Evolutionary conservation across 2,113 vertebrate genomes (phyloP).

Genomic region (Promerops cafer): DNA sequence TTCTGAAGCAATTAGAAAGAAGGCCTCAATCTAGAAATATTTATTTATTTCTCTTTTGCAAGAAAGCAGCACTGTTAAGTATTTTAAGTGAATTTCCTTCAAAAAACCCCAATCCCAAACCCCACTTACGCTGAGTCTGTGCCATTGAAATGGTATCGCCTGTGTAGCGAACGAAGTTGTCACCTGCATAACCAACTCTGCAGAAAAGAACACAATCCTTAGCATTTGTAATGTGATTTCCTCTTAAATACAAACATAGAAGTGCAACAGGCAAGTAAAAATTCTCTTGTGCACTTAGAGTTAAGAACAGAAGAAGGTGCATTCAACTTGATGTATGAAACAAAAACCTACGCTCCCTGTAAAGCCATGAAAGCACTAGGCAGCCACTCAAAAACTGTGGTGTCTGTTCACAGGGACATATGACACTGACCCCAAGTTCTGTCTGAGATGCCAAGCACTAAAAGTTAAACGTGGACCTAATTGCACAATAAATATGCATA

Average conservation of each 20-base stretch:
- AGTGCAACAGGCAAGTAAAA: not conserved
- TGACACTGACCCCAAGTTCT: not conserved
- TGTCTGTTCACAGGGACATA: not conserved
- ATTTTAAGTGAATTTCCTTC: not conserved
- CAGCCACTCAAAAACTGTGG: not conserved
- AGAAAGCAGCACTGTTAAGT: not conserved
- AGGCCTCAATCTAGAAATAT: not conserved
- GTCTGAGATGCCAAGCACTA: not conserved
- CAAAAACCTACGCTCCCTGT: not conserved
- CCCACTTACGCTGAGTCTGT: slow-evolving; percentile 89
- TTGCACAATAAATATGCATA: not conserved
- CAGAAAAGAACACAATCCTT: not conserved
- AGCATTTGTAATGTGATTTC: not conserved
- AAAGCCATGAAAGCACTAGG: not conserved
- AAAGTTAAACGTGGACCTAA: not conserved
- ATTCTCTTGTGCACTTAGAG: not conserved
- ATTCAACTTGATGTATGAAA: not conserved
- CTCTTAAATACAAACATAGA: not conserved
- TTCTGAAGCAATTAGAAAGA: not conserved
- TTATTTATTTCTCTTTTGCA: not conserved
- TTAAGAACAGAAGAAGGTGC: not conserved
- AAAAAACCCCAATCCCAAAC: not conserved
- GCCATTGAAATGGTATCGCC: slow-evolving; percentile 96
- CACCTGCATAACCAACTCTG: slow-evolving; percentile 95
- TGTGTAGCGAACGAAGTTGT: slow-evolving; percentile 92